phyloP scores from a whole-genome alignment of 2,797 vertebrate genomes.

The Taeniopygia guttata region DNA sequence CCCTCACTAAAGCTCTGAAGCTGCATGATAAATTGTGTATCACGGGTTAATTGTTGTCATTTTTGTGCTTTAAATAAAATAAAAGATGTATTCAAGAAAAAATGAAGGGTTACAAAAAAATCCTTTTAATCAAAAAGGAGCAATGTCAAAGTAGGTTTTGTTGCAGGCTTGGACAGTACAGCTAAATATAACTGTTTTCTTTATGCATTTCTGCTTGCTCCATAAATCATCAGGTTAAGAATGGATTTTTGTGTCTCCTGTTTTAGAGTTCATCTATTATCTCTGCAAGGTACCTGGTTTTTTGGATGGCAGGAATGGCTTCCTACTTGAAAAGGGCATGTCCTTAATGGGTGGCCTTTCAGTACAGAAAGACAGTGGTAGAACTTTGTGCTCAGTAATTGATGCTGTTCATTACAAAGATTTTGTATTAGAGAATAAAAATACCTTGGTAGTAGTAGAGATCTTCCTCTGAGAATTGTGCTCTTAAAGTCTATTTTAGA shows the following conservation, averaged over 20 bases:
- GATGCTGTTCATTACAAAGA: background rate
- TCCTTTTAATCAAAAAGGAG: background rate
- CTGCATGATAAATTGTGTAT: background rate
- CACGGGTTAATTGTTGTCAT: background rate
- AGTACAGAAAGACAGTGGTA: background rate
- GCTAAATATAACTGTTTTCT: background rate
- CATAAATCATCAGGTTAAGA: background rate
- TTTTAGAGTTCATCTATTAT: constrained; percentile 24
- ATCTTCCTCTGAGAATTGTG: background rate
- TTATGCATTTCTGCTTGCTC: background rate
- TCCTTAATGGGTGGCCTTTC: background rate
- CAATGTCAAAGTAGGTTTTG: background rate
- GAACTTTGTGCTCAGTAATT: background rate
- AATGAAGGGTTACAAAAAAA: background rate
- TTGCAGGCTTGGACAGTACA: background rate
- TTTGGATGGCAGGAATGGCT: background rate
- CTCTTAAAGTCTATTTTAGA: background rate
- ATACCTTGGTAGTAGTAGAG: background rate
- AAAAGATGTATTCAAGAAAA: background rate
- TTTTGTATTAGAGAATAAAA: constrained; percentile 5
- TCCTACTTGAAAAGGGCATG: constrained; percentile 15
- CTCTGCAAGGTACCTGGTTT: background rate
- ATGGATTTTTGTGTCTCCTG: constrained; percentile 14
- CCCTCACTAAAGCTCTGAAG: background rate
- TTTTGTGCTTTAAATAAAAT: background rate